phyloP scores from a whole-genome alignment of 2,888 invertebrate genomes.

The Torymus texanus region DNA sequence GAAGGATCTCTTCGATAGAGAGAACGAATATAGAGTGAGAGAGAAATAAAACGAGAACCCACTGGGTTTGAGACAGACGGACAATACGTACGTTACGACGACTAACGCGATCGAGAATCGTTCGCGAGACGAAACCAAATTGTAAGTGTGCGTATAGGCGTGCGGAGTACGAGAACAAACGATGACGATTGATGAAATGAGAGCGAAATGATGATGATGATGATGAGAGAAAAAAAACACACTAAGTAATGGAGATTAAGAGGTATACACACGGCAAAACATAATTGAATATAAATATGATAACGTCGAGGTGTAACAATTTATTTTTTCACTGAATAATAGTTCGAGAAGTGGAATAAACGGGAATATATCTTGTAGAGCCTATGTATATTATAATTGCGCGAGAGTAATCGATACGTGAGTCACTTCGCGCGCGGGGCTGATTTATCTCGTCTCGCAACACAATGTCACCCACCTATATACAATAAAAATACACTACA shows the following conservation, averaged over 20 bases:
- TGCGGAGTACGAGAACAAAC: background rate
- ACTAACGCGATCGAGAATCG: background rate
- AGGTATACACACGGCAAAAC: constrained; percentile 24
- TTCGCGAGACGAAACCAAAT: no score
- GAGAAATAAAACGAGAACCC: background rate
- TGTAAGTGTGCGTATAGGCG: no score
- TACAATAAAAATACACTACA: no score
- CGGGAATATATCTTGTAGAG: constrained; percentile 68
- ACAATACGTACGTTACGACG: background rate
- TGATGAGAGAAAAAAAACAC: background rate
- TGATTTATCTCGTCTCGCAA: no score
- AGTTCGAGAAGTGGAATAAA: constrained; percentile 44
- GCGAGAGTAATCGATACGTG: constrained; percentile 17
- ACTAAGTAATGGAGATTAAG: constrained; percentile 6
- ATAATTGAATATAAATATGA: constrained; percentile 33
- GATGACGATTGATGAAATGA: background rate
- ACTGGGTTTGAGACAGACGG: background rate
- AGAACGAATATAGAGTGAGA: background rate
- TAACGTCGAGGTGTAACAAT: constrained; percentile 67
- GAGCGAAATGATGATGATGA: background rate
- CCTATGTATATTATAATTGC: constrained; percentile 72
- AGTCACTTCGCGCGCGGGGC: constrained; percentile 33
- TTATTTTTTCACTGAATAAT: constrained; percentile 75
- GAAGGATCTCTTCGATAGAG: background rate
- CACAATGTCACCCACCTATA: no score